Conservation (phyloP, 1,140 invertebrate species). For the Patella vulgata region DNA sequence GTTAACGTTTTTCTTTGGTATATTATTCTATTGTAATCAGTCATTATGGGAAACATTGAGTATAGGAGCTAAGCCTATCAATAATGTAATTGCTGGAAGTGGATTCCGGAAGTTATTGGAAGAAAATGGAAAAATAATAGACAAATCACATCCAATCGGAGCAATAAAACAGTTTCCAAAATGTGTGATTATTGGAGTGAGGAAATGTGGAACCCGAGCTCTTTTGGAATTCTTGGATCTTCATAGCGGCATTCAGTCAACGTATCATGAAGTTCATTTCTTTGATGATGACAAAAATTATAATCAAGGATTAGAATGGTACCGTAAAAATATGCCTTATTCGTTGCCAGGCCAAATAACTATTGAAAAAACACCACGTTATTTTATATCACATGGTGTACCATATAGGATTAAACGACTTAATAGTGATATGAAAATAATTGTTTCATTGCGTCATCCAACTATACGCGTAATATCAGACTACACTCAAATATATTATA, state of each 20-base stretch:
- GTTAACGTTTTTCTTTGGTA: slow-evolving; percentile 17
- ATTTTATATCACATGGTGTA: slow-evolving; percentile 74
- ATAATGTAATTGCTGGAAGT: slow-evolving; percentile 19
- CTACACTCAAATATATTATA: slow-evolving; percentile 78
- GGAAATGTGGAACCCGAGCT: slow-evolving; percentile 68
- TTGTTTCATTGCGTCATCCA: slow-evolving; percentile 90
- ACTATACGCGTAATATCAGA: slow-evolving; percentile 93
- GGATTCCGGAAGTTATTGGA: slow-evolving; percentile 47
- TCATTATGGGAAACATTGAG: slow-evolving; percentile 28
- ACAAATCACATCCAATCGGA: slow-evolving; percentile 67
- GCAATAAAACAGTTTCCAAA: slow-evolving; percentile 47
- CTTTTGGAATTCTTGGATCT: slow-evolving; percentile 66
- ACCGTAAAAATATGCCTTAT: slow-evolving; percentile 63
- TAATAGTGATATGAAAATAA: slow-evolving; percentile 86
- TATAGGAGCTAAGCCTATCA: slow-evolving; percentile 12
- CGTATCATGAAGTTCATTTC: slow-evolving; percentile 68
- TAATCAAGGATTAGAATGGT: slow-evolving; percentile 67
- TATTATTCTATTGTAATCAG: slow-evolving; percentile 35
- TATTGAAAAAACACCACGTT: slow-evolving; percentile 70
- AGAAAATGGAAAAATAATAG: slow-evolving; percentile 26
- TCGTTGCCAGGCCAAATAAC: slow-evolving; percentile 65
- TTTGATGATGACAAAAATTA: slow-evolving; percentile 67
- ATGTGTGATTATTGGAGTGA: slow-evolving; percentile 66
- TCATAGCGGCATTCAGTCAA: slow-evolving; percentile 63
- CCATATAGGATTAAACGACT: slow-evolving; percentile 85